Conservation (phyloP, 2,797 vertebrate genomes). For the Enteromius radiatus region DNA sequence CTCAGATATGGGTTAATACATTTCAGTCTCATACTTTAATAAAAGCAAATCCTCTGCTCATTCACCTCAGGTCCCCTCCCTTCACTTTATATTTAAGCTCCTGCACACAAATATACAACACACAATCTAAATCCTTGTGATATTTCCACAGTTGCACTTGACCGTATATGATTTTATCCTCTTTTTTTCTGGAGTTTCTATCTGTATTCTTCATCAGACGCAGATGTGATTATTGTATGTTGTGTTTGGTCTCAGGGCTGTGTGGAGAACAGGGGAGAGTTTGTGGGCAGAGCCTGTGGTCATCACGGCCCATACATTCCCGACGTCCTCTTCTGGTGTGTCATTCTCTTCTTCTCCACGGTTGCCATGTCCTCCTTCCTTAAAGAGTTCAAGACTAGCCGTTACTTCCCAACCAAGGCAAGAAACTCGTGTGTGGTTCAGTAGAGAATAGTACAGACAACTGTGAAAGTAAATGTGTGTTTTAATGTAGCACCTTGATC, state of each 20-base stretch:
- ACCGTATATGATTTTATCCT: neutral
- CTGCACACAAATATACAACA: neutral
- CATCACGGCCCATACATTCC: slow-evolving; percentile 95
- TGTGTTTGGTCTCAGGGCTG: slow-evolving; percentile 58
- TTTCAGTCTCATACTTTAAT: slow-evolving; percentile 35
- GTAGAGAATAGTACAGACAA: slow-evolving; percentile 1
- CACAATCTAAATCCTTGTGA: slow-evolving; percentile 18
- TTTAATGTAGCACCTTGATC: slow-evolving; percentile 2
- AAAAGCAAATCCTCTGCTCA: slow-evolving; percentile 46
- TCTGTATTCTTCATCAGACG: neutral
- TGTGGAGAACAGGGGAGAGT: slow-evolving; percentile 80
- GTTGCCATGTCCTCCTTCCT: slow-evolving; percentile 93
- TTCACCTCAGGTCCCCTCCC: slow-evolving; percentile 14
- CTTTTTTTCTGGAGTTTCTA: neutral
- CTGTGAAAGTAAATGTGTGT: neutral
- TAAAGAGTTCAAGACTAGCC: slow-evolving; percentile 97
- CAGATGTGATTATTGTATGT: neutral
- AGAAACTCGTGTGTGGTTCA: slow-evolving; percentile 17
- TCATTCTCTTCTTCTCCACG: slow-evolving; percentile 96
- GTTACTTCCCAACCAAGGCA: slow-evolving; percentile 98
- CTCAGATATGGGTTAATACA: slow-evolving; percentile 26
- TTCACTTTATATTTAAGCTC: slow-evolving; percentile 21
- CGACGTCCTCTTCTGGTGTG: slow-evolving; percentile 97
- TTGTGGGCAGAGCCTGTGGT: slow-evolving; percentile 88
- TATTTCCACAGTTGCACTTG: neutral